Evolutionary conservation across 2,888 invertebrate genomes (phyloP), one percentile per base, ranked within the genome.

Genomic region (Parapristionchus giblindavisi): DNA sequence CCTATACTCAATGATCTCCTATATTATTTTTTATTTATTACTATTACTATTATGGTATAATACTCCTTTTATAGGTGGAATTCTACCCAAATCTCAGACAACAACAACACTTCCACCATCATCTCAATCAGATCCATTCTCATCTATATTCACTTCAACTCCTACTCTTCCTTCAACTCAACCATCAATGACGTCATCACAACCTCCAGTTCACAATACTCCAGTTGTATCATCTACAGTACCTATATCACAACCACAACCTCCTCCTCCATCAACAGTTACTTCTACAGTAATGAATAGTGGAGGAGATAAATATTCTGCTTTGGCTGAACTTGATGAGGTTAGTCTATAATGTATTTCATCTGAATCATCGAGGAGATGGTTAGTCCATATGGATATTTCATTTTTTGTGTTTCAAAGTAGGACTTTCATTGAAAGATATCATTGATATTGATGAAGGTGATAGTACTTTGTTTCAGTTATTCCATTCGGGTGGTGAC

Each of bases 241-340:
- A 14, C 32, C n/a, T 34, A 14, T 34, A 8, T 14, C 34, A 14
- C 60, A 29, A 14, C 54, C 56, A 2, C 14, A 11, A 21, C 32
- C 52, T 66, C 51, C 11, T 11, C 36, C 71, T n/a, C 43, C 51
- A 21, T 14, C 71, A 1, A 17, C 63, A 3, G 36, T 54, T n/a
- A 32, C 61, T 38, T 38, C 66, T 29, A 48, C 34, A 51, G 32
- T 32, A 0, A 21, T 38, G n/a, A 24, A 27, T 17, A 56, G 48
- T 32, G 75, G n/a, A 17, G 75, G n/a, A 4, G 79, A 79, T 52
- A 79, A 78, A 52, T 79, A 78, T 38, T 77, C 77, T 43, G 79
- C 79, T 21, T 63, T 79, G 24, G 79, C 79, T 17, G 79, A 79
- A 48, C 68, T 79, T 54, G 79, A 79, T 68, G 70, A 79, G 75